Evolutionary conservation across 2,797 vertebrate species (phyloP).

Genomic region (Chelonia mydas): DNA sequence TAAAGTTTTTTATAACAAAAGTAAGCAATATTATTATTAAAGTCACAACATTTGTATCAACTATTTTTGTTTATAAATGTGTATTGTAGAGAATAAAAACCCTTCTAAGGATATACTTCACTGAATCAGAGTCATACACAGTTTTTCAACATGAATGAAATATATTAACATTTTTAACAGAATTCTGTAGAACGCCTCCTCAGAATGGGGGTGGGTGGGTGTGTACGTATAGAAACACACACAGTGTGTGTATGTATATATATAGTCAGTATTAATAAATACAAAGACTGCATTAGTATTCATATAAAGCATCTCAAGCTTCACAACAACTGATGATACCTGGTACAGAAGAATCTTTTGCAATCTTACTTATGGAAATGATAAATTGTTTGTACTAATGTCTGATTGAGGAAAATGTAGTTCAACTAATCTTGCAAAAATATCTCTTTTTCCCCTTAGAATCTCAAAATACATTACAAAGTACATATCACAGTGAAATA

Average conservation of each 20-base stretch:
- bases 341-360: not conserved
- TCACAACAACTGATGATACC: not conserved
- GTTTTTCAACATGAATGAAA: not conserved
- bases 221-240: too few species aligned
- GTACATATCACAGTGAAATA: not conserved
- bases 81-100: not conserved
- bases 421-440: not conserved
- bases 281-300: not conserved
- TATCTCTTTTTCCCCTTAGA: not conserved
- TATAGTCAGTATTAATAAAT: not conserved
- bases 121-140: not conserved
- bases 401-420: not conserved
- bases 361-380: not conserved
- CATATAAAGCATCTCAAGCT: not conserved
- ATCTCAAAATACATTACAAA: not conserved
- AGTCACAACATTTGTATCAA: not conserved
- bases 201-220: not conserved
- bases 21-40: not conserved
- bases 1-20: not conserved
- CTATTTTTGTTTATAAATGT: not conserved
- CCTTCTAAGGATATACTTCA: not conserved
- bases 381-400: not conserved
- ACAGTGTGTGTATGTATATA: too few species aligned
- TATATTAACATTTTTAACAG: not conserved
- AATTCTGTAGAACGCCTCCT: not conserved